A percentile compares a stretch with the other conserved stretches of the same genome.
phyloP scores from a whole-genome alignment of 30 jellyfish, hydroid and myxozoan species.

The Rhopilema esculentum region DNA sequence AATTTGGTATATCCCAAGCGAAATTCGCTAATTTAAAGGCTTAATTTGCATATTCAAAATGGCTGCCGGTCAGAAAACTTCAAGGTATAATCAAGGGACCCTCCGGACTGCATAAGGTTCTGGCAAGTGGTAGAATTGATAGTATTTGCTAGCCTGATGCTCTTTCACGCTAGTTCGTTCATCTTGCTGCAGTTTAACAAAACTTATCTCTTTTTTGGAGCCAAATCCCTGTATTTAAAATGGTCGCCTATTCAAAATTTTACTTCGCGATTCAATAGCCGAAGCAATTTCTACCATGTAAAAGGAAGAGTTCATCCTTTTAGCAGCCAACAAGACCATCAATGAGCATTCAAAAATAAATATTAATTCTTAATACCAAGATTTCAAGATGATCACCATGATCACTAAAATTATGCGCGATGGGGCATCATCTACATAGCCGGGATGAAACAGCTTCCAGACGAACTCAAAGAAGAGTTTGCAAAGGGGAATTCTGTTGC shows the following conservation, averaged over 20 bases:
- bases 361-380: background rate
- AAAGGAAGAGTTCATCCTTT: background rate
- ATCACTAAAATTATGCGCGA: slow-evolving; percentile 4
- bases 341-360: background rate
- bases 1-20: no score
- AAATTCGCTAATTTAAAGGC: no score
- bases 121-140: slow-evolving; percentile 22
- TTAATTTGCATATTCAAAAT: no score
- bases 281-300: background rate
- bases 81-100: no score
- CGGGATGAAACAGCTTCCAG: slow-evolving; percentile 5
- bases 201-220: background rate
- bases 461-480: slow-evolving; percentile 12
- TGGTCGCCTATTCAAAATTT: background rate
- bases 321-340: background rate
- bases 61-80: no score
- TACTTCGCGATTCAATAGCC: background rate
- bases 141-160: slow-evolving; percentile 8
- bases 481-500: slow-evolving; percentile 4
- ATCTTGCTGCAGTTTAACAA: slow-evolving; percentile 1
- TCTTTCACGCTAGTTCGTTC: slow-evolving; percentile 11
- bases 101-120: slow-evolving; percentile 3
- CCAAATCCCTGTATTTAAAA: background rate
- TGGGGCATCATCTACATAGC: slow-evolving; percentile 1
- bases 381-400: background rate